Evolutionary conservation across 2,113 vertebrate species (phyloP).

Genomic region (Callospermophilus lateralis): DNA sequence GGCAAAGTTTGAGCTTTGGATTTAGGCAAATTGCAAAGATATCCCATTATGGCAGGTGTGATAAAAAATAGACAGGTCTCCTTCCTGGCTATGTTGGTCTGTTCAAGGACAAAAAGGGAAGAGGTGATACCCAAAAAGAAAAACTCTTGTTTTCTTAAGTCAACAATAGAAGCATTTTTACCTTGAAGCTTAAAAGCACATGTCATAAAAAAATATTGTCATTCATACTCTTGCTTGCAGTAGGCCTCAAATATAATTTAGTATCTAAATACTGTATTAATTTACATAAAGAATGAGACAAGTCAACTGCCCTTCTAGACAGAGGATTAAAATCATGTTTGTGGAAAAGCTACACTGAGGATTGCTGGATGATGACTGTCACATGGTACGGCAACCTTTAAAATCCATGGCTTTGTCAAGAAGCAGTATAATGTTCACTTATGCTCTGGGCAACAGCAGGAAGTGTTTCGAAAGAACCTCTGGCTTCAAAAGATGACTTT

Average conservation of each 20-base stretch:
- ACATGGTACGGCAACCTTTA: constrained; percentile 72
- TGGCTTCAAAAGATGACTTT: constrained; percentile 58
- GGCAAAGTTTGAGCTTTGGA: not conserved
- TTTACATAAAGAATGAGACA: not conserved
- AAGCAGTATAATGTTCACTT: not conserved
- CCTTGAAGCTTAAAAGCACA: constrained; percentile 2
- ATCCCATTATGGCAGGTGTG: not conserved
- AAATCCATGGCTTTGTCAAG: not conserved
- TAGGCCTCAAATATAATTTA: not conserved
- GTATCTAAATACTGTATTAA: not conserved
- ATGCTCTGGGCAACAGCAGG: constrained; percentile 50
- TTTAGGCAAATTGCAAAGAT: not conserved
- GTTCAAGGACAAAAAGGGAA: not conserved
- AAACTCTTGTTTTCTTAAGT: not conserved
- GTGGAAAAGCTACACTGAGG: not conserved
- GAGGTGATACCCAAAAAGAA: not conserved
- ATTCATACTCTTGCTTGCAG: not conserved
- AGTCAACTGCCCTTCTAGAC: not conserved
- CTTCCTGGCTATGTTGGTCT: not conserved
- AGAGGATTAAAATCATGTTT: constrained; percentile 13
- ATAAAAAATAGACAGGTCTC: not conserved
- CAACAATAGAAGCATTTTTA: not conserved
- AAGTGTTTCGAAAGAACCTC: constrained; percentile 72
- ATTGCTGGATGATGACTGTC: constrained; percentile 78
- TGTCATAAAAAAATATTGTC: not conserved